A percentile compares a stretch with the other conserved stretches of the same genome.
Conservation (phyloP, 2,113 vertebrate genomes). For the Fregetta grallaria region DNA sequence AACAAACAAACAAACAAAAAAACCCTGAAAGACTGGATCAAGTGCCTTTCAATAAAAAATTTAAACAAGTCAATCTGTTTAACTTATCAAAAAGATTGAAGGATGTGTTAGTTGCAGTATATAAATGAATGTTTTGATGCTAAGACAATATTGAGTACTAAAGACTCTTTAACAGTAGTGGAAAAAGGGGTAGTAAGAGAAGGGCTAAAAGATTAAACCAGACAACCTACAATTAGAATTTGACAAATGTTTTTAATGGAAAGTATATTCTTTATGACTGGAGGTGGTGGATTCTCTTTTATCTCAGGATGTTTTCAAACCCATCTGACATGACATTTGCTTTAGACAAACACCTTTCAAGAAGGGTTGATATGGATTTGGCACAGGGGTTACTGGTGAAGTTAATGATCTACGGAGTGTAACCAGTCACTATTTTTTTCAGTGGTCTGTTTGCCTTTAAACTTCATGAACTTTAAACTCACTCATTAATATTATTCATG, state of each 20-base stretch:
- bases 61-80: neutral
- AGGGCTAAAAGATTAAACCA: neutral
- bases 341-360: neutral
- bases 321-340: neutral
- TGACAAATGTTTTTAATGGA: neutral
- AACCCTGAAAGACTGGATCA: neutral
- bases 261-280: neutral
- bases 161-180: neutral
- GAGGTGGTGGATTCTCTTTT: neutral
- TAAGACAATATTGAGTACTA: neutral
- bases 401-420: neutral
- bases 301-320: neutral
- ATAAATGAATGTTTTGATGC: neutral
- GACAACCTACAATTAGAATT: neutral
- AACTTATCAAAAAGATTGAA: neutral
- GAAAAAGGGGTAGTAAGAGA: neutral
- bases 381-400: neutral
- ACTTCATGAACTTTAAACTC: neutral
- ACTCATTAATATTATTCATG: rapidly evolving
- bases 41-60: neutral
- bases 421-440: neutral
- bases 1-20: neutral
- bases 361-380: neutral
- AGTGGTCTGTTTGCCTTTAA: neutral
- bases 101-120: neutral